These are phyloP conservation scores for Eudorcas thomsonii DNA, from an alignment of 2,113 vertebrate species.

Conservation along the genomic window DNA sequence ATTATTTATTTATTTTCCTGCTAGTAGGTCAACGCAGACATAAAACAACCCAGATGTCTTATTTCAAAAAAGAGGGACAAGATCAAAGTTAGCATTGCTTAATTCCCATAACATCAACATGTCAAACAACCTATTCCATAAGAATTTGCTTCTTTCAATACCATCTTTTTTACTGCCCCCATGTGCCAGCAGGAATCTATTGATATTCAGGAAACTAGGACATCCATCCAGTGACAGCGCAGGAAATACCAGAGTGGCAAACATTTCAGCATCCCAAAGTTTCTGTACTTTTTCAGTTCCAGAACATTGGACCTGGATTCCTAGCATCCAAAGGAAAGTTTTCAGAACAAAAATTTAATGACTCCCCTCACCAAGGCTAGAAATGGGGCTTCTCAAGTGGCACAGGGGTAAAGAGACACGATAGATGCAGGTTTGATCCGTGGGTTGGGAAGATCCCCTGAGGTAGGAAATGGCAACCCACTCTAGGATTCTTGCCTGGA, in stretches of 20 bases:
- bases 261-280: background rate
- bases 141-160: background rate
- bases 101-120: background rate
- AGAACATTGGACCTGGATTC: background rate
- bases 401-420: background rate
- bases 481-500: background rate
- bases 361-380: background rate
- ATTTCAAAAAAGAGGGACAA: background rate
- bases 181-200: background rate
- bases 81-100: background rate
- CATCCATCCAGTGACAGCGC: background rate
- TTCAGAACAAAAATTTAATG: conserved; percentile 18
- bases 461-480: background rate
- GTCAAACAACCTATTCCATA: background rate
- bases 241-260: background rate
- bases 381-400: background rate
- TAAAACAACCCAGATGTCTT: background rate
- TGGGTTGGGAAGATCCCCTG: background rate
- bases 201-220: background rate
- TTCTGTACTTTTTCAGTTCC: background rate
- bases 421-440: background rate
- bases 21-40: background rate
- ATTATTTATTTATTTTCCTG: background rate
- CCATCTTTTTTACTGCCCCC: background rate
- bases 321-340: conserved; percentile 31